A percentile compares a stretch with the other conserved stretches of the same genome.
Conservation (phyloP, 2,888 invertebrate genomes). For the Cryptops parisi region DNA sequence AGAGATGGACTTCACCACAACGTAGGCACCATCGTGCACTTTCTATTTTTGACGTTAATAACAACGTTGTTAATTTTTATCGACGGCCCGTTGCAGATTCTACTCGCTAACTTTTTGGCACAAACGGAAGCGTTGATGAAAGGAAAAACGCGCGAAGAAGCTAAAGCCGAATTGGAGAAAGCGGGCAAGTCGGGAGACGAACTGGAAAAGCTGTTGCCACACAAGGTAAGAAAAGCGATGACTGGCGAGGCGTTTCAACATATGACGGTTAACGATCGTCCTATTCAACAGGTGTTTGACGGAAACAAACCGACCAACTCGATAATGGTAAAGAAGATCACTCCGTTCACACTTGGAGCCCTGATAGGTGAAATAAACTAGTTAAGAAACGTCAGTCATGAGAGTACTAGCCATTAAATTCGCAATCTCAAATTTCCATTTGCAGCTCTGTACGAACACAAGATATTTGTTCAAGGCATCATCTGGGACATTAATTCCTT, state of each 20-base stretch:
- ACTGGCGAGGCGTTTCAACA: too few species aligned
- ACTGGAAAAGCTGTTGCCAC: conserved; percentile 67
- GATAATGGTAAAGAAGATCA: conserved; percentile 76
- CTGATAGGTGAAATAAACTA: conserved; percentile 74
- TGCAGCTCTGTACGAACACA: conserved; percentile 93
- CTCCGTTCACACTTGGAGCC: conserved; percentile 84
- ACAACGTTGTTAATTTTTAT: conserved; percentile 2
- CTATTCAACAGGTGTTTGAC: conserved; percentile 41
- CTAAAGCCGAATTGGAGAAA: conserved; percentile 61
- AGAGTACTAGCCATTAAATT: too few species aligned
- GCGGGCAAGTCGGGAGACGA: conserved; percentile 59
- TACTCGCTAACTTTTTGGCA: conserved; percentile 92
- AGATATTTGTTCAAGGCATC: conserved; percentile 95
- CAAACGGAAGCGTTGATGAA: conserved; percentile 98
- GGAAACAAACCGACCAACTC: conserved; percentile 97
- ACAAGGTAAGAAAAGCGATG: conserved; percentile 47
- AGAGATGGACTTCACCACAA: conserved; percentile 71
- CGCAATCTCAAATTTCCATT: conserved; percentile 22
- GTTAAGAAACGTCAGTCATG: too few species aligned
- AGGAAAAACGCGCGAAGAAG: conserved; percentile 50
- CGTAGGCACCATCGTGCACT: conserved; percentile 26
- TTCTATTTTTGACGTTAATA: neutral
- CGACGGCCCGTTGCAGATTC: conserved; percentile 46
- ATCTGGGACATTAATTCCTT: conserved; percentile 99
- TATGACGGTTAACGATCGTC: too few species aligned